Evolutionary conservation across 2,797 vertebrate species (phyloP).

Genomic region (Phoxinus dragarum): DNA sequence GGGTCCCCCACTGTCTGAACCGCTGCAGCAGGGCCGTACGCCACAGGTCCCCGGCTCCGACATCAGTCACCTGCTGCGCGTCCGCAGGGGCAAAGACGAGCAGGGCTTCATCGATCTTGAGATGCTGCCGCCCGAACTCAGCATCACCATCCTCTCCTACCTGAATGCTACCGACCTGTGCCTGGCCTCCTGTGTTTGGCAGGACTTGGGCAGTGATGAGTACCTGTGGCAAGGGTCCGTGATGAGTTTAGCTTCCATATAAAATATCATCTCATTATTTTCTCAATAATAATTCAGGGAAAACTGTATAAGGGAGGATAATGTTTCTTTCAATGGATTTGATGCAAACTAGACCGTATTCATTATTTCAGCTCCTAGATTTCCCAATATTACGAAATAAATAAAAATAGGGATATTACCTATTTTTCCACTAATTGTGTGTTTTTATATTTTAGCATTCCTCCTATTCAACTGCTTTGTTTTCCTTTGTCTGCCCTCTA

Average conservation of each 20-base stretch:
- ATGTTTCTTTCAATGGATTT: background rate
- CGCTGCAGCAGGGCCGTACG: constrained; percentile 40
- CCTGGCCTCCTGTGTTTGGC: constrained; percentile 96
- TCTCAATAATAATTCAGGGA: background rate
- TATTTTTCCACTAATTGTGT: background rate
- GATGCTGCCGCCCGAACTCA: constrained; percentile 95
- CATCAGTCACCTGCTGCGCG: constrained; percentile 90
- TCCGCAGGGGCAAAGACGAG: constrained; percentile 86
- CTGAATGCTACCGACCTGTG: constrained; percentile 98
- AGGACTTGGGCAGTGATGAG: constrained; percentile 93
- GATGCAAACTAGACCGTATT: background rate
- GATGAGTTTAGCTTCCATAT: background rate
- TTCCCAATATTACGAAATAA: background rate
- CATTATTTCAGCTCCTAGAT: background rate
- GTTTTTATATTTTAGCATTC: background rate
- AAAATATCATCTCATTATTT: background rate
- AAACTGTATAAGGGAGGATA: too few species aligned
- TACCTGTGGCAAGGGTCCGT: constrained; percentile 98
- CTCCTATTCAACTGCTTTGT: constrained; percentile 3
- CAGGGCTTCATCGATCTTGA: constrained; percentile 95
- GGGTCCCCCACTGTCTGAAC: constrained; percentile 73
- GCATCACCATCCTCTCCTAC: constrained; percentile 97
- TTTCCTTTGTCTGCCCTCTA: constrained; percentile 63
- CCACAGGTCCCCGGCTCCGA: constrained; percentile 83
- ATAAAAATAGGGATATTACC: background rate